Base-by-base conservation (phyloP, 2,113 vertebrate genomes). In the Ceuthmochares aereus region DNA sequence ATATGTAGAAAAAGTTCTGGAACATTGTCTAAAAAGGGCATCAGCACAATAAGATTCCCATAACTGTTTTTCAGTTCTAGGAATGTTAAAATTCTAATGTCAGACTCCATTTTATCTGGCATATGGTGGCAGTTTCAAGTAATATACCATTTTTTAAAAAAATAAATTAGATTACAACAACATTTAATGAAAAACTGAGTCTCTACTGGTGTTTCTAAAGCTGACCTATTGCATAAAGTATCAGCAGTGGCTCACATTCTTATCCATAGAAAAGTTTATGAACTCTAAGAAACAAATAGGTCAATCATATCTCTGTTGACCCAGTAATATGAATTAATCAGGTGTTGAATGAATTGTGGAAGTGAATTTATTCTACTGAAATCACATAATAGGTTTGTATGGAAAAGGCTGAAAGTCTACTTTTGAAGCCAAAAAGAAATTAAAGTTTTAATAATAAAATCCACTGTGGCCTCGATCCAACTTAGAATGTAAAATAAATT, bases 121-220 rank as follows among this genome's bases (percentile, higher is more conserved):
- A 23, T 72, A 91, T 63, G 76, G 52, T 92, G 77, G 62, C 84
- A 95, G 79, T 90, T 96, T 88, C 68, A 93, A 96, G 73, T 87
- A 89, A 84, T 37, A 95, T 18, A 84, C 55, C 93, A 85, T 78
- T 93, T 95, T 96, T 95, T 93, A 40, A 60, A 93, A 95, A 93
- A 95, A 91, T 95, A 95, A 96, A 97, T 96, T 94, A 95, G 64
- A 91, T 96, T 96, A 72, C 69, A 92, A 89, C 51, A 23, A 60
- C 87, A 95, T 93, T 95, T 95, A 94, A 93, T 94, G 87, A 94
- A 97, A 95, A 96, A 91, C 1, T 27, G 63, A 76, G 84, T 78
- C 80, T 96, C 52, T 42, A 45, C 49, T 74, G 84, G 91, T 92
- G 86, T 85, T 91, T 42, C 84, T 90, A 93, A 95, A 92, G 49